A percentile compares a stretch with the other conserved stretches of the same genome.
These are phyloP conservation scores for Podarcis raffonei DNA, from an alignment of 2,113 vertebrate species.

Conservation along the genomic window DNA sequence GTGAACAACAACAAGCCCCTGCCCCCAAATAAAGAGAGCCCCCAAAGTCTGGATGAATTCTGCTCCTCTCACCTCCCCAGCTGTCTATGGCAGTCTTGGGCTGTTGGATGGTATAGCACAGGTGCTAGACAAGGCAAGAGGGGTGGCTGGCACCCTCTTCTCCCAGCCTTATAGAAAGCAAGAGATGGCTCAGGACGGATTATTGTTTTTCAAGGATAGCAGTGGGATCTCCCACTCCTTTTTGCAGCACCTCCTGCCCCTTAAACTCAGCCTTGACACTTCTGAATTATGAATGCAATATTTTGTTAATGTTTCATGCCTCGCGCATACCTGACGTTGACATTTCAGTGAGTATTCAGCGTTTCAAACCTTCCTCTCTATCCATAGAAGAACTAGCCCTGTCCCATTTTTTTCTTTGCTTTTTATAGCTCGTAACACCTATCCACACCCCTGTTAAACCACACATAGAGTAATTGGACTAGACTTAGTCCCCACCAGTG, in stretches of 20 bases:
- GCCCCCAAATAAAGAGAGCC: background rate
- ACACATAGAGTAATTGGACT: conserved; percentile 6
- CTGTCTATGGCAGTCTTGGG: background rate
- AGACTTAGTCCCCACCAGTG: conserved; percentile 17
- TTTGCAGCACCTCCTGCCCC: conserved; percentile 26
- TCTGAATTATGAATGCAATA: conserved; percentile 36
- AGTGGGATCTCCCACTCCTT: conserved; percentile 6
- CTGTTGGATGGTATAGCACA: background rate
- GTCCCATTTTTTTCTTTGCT: background rate
- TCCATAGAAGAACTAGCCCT: conserved; percentile 17
- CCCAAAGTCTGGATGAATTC: background rate
- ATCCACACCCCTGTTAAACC: conserved; percentile 2
- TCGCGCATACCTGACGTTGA: conserved; percentile 30
- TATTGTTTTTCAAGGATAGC: background rate
- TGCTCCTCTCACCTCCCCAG: background rate
- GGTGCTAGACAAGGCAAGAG: background rate
- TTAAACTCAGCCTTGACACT: conserved; percentile 17
- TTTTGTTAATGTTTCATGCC: conserved; percentile 47
- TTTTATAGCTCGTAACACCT: conserved; percentile 24
- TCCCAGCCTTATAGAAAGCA: background rate
- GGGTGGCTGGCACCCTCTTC: background rate
- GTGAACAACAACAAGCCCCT: background rate
- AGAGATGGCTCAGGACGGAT: background rate
- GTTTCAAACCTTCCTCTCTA: background rate
- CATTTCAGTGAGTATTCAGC: conserved; percentile 36